phyloP scores from a whole-genome alignment of 2,888 invertebrate species.

The Cheilosia vulpina region DNA sequence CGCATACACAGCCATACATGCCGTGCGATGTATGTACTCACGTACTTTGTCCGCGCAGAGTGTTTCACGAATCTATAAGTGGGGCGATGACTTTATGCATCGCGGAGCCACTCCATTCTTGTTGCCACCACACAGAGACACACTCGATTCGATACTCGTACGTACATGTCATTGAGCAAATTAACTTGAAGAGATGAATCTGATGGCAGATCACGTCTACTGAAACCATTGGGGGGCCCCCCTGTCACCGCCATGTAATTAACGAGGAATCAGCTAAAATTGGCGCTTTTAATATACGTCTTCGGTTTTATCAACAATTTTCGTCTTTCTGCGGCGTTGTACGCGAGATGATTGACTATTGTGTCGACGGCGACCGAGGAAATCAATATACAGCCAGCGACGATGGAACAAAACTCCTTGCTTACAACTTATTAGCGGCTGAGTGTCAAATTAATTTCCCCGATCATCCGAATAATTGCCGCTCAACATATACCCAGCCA shows the following conservation, averaged over 20 bases:
- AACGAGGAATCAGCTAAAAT: slow-evolving; percentile 68
- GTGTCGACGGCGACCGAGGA: background rate
- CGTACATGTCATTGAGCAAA: slow-evolving; percentile 34
- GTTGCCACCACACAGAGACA: slow-evolving; percentile 27
- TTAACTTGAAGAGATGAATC: slow-evolving; percentile 52
- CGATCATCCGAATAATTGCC: slow-evolving; percentile 56
- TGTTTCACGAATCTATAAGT: slow-evolving; percentile 63
- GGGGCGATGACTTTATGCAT: slow-evolving; percentile 62
- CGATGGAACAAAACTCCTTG: slow-evolving; percentile 11
- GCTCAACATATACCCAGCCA: slow-evolving; percentile 1
- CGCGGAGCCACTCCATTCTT: slow-evolving; percentile 5
- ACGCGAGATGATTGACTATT: slow-evolving; percentile 45
- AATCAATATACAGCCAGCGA: slow-evolving; percentile 8
- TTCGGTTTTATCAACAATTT: background rate
- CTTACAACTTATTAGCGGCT: slow-evolving; percentile 25
- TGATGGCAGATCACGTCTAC: slow-evolving; percentile 53
- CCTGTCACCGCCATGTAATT: slow-evolving; percentile 42
- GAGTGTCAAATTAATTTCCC: slow-evolving; percentile 66
- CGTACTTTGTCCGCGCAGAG: slow-evolving; percentile 46
- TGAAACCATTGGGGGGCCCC: slow-evolving; percentile 20
- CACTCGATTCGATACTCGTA: background rate
- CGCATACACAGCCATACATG: background rate
- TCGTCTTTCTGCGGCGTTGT: background rate
- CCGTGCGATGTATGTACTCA: background rate
- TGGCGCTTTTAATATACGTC: slow-evolving; percentile 45